Conservation (phyloP, 92 coral and sea anemone genomes). For the Chrysogorgia sp. region DNA sequence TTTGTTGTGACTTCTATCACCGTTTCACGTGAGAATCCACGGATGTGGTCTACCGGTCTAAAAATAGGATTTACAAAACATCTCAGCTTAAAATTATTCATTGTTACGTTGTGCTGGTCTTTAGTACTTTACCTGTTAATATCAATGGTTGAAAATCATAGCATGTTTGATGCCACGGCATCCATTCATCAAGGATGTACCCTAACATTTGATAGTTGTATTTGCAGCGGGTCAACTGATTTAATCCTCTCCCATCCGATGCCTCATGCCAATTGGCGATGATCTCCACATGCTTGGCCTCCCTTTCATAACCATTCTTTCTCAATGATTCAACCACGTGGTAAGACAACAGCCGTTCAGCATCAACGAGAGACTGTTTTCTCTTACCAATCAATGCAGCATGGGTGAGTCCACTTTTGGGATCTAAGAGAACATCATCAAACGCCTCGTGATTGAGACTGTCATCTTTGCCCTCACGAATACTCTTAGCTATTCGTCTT, state of each 20-base stretch:
- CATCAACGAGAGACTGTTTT: slow-evolving; percentile 65
- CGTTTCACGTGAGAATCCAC: slow-evolving; percentile 66
- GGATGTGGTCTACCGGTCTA: slow-evolving; percentile 57
- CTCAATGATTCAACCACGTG: slow-evolving; percentile 51
- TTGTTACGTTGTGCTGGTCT: no score
- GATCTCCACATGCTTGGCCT: slow-evolving; percentile 48
- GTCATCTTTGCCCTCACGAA: slow-evolving; percentile 40
- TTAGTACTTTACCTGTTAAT: slow-evolving; percentile 54
- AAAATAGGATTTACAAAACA: no score
- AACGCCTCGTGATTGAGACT: slow-evolving; percentile 51
- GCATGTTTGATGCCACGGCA: slow-evolving; percentile 64
- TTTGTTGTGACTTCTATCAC: slow-evolving; percentile 51
- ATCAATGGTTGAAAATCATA: slow-evolving; percentile 70
- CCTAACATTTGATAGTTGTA: slow-evolving; percentile 62
- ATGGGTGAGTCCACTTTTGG: slow-evolving; percentile 66
- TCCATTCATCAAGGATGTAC: slow-evolving; percentile 68
- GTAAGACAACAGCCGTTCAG: slow-evolving; percentile 58
- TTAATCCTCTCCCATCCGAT: slow-evolving; percentile 61
- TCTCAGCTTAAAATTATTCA: no score
- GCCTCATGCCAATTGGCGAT: slow-evolving; percentile 70
- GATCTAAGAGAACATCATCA: slow-evolving; percentile 61
- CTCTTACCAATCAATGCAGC: slow-evolving; percentile 67
- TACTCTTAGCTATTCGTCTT: slow-evolving; percentile 48
- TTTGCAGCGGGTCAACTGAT: slow-evolving; percentile 56
- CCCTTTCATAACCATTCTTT: slow-evolving; percentile 51